Base-by-base conservation (phyloP, 2,797 vertebrate genomes). In the Smutsia gigantea region DNA sequence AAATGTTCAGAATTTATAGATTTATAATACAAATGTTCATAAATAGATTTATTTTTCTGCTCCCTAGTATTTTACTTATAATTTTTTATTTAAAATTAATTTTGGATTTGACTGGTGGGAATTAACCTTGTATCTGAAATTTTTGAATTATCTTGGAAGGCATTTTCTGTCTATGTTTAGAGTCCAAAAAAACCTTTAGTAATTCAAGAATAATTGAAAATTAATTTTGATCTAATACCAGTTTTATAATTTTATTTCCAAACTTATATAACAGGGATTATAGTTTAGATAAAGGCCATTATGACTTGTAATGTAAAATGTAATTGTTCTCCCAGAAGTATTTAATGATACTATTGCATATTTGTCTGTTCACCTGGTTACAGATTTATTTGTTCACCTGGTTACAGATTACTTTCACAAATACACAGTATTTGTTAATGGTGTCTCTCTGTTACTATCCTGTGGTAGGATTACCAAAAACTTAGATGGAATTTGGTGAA, bases 161-260 rank as follows among this genome's bases (percentile, higher is more conserved):
- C 34, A 34, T 87, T 86, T 97, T 94, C 23, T 87, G 59, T 84
- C 29, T 90, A n/a, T 55, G 8, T 93, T 95, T 63, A 75, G 71
- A 88, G 46, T 81, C 10, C 15, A 71, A 75, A 89, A 78, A 63
- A 78, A 95, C 17, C 7, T 37, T 95, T 77, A 79, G 21, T 81
- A 87, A 87, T 79, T 93, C n/a, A 71, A 66, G 39, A 94, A 19
- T 90, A 94, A 93, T 87, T 95, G 49, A 19, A 86, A 94, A 66
- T 88, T 87, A 86, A n/a, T 95, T 89, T 87, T 69, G 79, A 68
- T 84, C 21, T 84, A 59, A 49, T 78, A 21, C 66, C 72, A 42
- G 9, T 74, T 83, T 63, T 89, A 25, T 66, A 15, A 57, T 88
- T 95, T 84, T 90, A 77, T 94, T 92, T 87, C 19, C 87, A 79